Evolutionary conservation across 2,888 invertebrate species (phyloP).

Genomic region (Rapana venosa): DNA sequence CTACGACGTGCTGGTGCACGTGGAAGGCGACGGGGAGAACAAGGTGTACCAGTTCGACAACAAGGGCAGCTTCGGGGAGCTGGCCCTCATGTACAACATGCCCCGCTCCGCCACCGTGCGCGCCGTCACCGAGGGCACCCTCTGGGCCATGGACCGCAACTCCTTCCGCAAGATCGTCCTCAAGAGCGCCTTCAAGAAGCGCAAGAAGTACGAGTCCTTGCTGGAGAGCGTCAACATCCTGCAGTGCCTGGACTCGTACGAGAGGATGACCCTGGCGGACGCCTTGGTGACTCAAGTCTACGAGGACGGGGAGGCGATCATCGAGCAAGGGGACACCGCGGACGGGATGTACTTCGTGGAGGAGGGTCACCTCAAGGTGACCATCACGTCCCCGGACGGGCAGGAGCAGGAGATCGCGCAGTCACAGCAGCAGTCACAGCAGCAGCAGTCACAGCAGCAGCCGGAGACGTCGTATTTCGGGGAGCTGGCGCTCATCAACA

Average conservation of each 20-base stretch:
- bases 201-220: conserved; percentile 76
- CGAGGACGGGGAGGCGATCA: conserved; percentile 73
- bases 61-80: conserved; percentile 78
- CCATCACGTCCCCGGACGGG: conserved; percentile 85
- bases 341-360: conserved; percentile 79
- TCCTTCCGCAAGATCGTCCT: conserved; percentile 77
- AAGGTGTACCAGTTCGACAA: conserved; percentile 76
- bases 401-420: conserved; percentile 84
- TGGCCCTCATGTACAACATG: conserved; percentile 78
- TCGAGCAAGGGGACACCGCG: conserved; percentile 75
- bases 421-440: conserved; percentile 80
- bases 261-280: conserved; percentile 78
- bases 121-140: conserved; percentile 69
- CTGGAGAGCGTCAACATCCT: conserved; percentile 76
- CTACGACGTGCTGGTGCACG: conserved; percentile 73
- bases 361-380: conserved; percentile 91
- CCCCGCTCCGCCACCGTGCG: conserved; percentile 77
- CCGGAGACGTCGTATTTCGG: conserved; percentile 92
- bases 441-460: conserved; percentile 81
- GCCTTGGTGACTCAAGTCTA: conserved; percentile 73
- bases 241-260: conserved; percentile 74
- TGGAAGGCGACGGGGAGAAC: conserved; percentile 69
- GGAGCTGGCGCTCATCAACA: conserved; percentile 96
- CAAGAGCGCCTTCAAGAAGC: conserved; percentile 77
- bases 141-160: conserved; percentile 79